Conservation (phyloP, 1,140 invertebrate species). For the Bombus fervidus region DNA sequence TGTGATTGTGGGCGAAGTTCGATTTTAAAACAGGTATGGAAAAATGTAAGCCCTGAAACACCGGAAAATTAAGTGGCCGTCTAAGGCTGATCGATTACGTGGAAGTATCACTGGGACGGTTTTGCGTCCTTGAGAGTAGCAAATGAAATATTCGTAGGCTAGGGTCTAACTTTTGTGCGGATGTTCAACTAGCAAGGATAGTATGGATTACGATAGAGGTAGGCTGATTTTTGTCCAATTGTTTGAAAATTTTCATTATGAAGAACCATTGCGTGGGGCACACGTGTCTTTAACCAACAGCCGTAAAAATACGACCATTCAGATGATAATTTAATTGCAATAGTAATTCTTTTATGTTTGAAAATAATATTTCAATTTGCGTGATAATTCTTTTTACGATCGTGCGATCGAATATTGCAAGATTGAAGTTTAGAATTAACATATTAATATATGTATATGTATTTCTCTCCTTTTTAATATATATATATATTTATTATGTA, state of each 20-base stretch:
- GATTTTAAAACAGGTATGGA: slow-evolving; percentile 9
- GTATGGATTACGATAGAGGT: slow-evolving; percentile 1
- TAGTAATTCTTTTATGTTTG: neutral
- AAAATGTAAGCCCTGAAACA: neutral
- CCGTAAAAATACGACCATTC: neutral
- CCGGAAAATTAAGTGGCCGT: neutral
- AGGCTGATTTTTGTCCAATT: neutral
- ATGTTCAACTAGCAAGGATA: slow-evolving; percentile 46
- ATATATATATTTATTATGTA: no score
- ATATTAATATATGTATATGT: neutral
- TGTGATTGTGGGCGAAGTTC: neutral
- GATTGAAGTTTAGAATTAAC: neutral
- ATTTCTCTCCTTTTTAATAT: neutral
- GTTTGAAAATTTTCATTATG: slow-evolving; percentile 20
- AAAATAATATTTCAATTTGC: neutral
- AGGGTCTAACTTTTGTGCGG: slow-evolving; percentile 48
- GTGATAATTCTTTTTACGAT: neutral
- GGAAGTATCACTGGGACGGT: slow-evolving; percentile 43
- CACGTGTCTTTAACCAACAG: slow-evolving; percentile 14
- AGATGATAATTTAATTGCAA: neutral
- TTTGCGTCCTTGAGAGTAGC: slow-evolving; percentile 49
- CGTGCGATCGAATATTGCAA: neutral
- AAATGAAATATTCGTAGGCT: slow-evolving; percentile 63
- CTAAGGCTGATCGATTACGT: slow-evolving; percentile 49
- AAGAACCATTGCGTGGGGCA: neutral